Evolutionary conservation across 1,140 invertebrate species (phyloP), one percentile per base, ranked within the genome.

Genomic region (Papilio glaucus): DNA sequence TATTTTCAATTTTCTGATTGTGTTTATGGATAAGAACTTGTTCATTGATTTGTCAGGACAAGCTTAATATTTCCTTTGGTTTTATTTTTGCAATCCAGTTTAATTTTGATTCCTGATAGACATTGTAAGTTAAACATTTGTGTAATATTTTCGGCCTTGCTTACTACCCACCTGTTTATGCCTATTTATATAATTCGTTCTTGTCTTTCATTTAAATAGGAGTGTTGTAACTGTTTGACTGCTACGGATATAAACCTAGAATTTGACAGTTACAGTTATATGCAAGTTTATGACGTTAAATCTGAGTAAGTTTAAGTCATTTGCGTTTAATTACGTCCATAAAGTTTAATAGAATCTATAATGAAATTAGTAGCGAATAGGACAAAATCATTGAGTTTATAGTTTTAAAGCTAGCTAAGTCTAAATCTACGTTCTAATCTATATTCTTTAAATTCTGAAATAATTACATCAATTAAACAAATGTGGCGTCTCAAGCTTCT

Each of bases 1-100:
- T 86, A 85, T 87, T 87, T 88, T 88, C 84, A 57, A 24, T 57
- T 57, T 57, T 24, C 8, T 18, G 10, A 41, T 13, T 13, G 15
- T 49, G 18, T 7, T 21, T 26, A 33, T 33, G 29, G 29, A 33
- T 33, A 33, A 33, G 29, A 33, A 3, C 24, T 57, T 57, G 42
- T 6, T 13, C 21, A 24, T 57, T 24, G 49, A 24, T 53, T 3
- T 33, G 29, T 49, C 15, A 9, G n/a, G 24, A 57, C 1, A 24
- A 21, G 9, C 49, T 57, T 49, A 24, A 7, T 21, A 21, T 15
- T 49, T 49, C 10, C 4, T 57, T 9, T 57, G 9, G 18, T 9
- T 24, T 18, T 49, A 2, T 18, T 18, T 49, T 57, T 6, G 4
- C 9, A 1, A 24, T 24, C 49, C 21, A 24, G 12, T 57, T 12